A percentile compares a stretch with the other conserved stretches of the same genome.
Conservation (phyloP, 2,888 invertebrate genomes). For the Bruchidius siliquastri region DNA sequence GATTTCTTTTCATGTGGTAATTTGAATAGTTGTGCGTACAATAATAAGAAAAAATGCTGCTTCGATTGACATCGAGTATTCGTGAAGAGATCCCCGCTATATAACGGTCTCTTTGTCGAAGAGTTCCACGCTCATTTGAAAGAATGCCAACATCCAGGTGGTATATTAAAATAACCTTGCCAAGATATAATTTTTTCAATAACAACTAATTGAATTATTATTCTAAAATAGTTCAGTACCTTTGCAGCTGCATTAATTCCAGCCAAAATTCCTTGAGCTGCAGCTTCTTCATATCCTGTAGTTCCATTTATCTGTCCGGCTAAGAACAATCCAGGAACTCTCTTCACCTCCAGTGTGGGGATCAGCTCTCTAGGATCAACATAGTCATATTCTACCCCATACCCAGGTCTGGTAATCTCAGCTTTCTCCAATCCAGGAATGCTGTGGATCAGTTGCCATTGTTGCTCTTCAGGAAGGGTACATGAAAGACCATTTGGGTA, state of each 20-base stretch:
- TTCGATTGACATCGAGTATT: no score
- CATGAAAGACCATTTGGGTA: conserved; percentile 86
- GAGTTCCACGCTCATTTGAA: no score
- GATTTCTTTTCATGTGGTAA: no score
- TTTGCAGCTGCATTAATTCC: conserved; percentile 71
- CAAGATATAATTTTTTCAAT: no score
- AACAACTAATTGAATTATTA: no score
- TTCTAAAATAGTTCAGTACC: conserved; percentile 36
- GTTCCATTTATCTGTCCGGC: conserved; percentile 93
- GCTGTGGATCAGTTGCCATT: conserved; percentile 61
- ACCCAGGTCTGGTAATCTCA: conserved; percentile 63
- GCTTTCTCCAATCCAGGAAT: conserved; percentile 68
- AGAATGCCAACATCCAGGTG: no score
- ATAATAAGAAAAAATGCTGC: no score
- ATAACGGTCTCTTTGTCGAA: no score
- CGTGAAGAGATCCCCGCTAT: no score
- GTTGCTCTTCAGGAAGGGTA: conserved; percentile 74
- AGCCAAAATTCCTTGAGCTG: conserved; percentile 81
- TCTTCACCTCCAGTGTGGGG: conserved; percentile 68
- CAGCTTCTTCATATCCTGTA: conserved; percentile 90
- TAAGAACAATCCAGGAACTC: conserved; percentile 66
- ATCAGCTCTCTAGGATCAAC: conserved; percentile 79
- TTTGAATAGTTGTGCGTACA: no score
- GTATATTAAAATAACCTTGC: no score
- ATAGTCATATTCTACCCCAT: conserved; percentile 85